Conservation (phyloP, 2,888 invertebrate genomes). For the Cerastis rubricosa region DNA sequence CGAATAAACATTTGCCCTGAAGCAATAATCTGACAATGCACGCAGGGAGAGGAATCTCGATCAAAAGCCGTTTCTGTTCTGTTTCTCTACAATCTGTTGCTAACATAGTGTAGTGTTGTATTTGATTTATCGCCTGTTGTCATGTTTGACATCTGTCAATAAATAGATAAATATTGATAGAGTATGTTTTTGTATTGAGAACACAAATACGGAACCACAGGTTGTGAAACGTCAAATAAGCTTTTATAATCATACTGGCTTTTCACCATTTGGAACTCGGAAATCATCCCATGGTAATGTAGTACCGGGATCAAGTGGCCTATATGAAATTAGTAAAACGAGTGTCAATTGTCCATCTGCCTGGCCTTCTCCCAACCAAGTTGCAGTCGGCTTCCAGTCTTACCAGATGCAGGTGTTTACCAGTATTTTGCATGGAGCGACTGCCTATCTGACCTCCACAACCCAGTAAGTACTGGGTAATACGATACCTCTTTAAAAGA, state of each 20-base stretch:
- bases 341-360: not conserved
- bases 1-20: not conserved
- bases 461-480: no score
- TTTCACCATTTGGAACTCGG: not conserved
- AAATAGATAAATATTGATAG: constrained; percentile 34
- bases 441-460: no score
- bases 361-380: no score
- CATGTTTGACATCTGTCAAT: constrained; percentile 36
- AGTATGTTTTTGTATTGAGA: constrained; percentile 9
- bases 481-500: not conserved
- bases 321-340: not conserved
- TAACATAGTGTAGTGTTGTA: constrained; percentile 15
- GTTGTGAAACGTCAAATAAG: constrained; percentile 3
- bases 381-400: no score
- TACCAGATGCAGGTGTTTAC: no score
- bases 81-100: constrained; percentile 37
- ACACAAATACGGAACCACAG: constrained; percentile 24
- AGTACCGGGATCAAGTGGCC: not conserved
- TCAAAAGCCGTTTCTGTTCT: constrained; percentile 36
- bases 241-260: not conserved
- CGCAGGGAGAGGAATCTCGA: constrained; percentile 10
- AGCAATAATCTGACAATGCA: constrained; percentile 8
- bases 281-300: not conserved
- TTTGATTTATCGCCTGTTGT: constrained; percentile 45
- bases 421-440: no score